Conservation (phyloP, 2,888 invertebrate genomes). For the Cordylochernes scorpioides region DNA sequence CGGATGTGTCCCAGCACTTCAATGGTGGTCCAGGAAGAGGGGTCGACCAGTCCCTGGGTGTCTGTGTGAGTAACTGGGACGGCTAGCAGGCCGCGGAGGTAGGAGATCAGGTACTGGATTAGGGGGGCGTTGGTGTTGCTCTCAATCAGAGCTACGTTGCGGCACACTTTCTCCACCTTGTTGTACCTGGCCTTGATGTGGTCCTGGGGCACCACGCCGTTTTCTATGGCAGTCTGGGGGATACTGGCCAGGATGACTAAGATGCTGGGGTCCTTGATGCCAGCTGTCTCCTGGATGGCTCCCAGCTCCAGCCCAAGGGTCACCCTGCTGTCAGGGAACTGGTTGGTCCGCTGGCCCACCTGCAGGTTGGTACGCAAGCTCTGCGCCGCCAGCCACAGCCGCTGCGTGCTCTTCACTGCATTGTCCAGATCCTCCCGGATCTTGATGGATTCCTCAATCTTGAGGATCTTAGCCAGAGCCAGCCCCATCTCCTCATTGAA, state of each 20-base stretch:
- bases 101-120: constrained; percentile 50
- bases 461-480: too few relatives aligned
- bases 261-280: constrained; percentile 42
- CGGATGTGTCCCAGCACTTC: constrained; percentile 70
- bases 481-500: too few relatives aligned
- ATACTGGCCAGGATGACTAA: constrained; percentile 45
- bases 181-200: constrained; percentile 52
- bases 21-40: constrained; percentile 47
- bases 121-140: constrained; percentile 53
- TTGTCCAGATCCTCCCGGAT: constrained; percentile 35
- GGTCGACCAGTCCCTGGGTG: constrained; percentile 26
- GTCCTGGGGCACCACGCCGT: constrained; percentile 68
- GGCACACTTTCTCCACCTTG: constrained; percentile 37
- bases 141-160: constrained; percentile 57
- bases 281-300: constrained; percentile 42
- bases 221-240: constrained; percentile 41
- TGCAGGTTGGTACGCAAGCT: constrained; percentile 46
- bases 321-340: constrained; percentile 25
- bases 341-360: constrained; percentile 16
- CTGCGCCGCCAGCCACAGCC: constrained; percentile 79
- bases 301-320: constrained; percentile 39
- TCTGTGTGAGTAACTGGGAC: constrained; percentile 30
- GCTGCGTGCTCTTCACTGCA: constrained; percentile 42
- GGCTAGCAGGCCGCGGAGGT: constrained; percentile 60
- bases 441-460: too few relatives aligned